Conservation (phyloP, 2,797 vertebrate genomes). For the Neosilurus hyrtlii region DNA sequence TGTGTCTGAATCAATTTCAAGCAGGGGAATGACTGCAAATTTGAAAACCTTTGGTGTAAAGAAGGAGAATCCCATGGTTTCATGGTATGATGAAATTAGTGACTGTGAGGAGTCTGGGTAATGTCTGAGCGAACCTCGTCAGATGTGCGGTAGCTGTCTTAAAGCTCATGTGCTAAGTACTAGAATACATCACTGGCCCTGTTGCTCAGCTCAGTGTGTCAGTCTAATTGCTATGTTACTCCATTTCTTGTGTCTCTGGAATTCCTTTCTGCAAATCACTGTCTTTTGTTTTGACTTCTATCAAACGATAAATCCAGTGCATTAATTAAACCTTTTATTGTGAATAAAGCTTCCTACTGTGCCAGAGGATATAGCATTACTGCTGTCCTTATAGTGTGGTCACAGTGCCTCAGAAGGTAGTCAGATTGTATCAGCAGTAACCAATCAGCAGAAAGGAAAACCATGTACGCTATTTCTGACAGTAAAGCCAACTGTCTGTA, state of each 20-base stretch:
- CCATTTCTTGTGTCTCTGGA: not conserved
- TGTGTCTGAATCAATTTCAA: not conserved
- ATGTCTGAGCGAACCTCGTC: not conserved
- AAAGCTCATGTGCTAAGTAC: conserved; percentile 6
- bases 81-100: conserved; percentile 3
- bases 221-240: not conserved
- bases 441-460: not conserved
- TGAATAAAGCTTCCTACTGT: not conserved
- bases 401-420: not conserved
- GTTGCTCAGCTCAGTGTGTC: not conserved
- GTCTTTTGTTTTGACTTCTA: not conserved
- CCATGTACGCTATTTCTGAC: not conserved
- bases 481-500: not conserved
- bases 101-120: not conserved
- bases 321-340: conserved; percentile 8
- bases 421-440: conserved; percentile 19
- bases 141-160: not conserved
- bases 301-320: not conserved
- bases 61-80: not conserved
- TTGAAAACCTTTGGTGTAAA: not conserved
- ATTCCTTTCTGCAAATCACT: not conserved
- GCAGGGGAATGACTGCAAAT: no score
- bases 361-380: conserved; percentile 16
- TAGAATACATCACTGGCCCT: not conserved
- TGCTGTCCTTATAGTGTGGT: not conserved